These are phyloP conservation scores for Ecliptopera silaceata DNA, from an alignment of 2,888 invertebrate genomes.

Conservation along the genomic window DNA sequence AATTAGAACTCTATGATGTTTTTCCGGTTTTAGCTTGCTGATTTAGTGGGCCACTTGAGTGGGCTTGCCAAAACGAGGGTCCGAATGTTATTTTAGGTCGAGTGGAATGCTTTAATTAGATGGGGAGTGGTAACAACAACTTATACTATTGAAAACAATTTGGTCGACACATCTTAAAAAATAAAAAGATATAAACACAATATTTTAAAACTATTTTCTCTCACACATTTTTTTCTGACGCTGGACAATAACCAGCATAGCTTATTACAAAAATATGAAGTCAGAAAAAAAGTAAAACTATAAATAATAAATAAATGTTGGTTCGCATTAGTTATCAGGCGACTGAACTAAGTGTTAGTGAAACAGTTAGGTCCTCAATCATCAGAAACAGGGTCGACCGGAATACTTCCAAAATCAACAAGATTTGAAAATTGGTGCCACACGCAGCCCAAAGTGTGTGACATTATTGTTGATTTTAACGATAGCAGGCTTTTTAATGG, in stretches of 20 bases:
- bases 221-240: too few species aligned
- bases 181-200: too few species aligned
- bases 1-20: slow-evolving; percentile 78
- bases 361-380: slow-evolving; percentile 12
- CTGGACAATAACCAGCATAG: too few species aligned
- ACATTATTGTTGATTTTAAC: slow-evolving; percentile 24
- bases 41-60: slow-evolving; percentile 63
- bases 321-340: background rate
- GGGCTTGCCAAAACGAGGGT: slow-evolving; percentile 62
- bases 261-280: too few species aligned
- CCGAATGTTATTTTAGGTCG: slow-evolving; percentile 39
- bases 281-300: too few species aligned
- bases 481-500: slow-evolving; percentile 19
- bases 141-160: slow-evolving; percentile 27
- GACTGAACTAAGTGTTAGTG: background rate
- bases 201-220: too few species aligned
- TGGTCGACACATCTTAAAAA: background rate
- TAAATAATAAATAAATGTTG: too few species aligned
- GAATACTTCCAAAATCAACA: slow-evolving; percentile 20
- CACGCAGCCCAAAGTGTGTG: slow-evolving; percentile 25
- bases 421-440: slow-evolving; percentile 3
- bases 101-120: slow-evolving; percentile 38
- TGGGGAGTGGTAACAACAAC: slow-evolving; percentile 33
- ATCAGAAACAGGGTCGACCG: slow-evolving; percentile 17
- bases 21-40: slow-evolving; percentile 75